Base-by-base conservation (phyloP, 2,113 vertebrate genomes). In the Burhinus oedicnemus region DNA sequence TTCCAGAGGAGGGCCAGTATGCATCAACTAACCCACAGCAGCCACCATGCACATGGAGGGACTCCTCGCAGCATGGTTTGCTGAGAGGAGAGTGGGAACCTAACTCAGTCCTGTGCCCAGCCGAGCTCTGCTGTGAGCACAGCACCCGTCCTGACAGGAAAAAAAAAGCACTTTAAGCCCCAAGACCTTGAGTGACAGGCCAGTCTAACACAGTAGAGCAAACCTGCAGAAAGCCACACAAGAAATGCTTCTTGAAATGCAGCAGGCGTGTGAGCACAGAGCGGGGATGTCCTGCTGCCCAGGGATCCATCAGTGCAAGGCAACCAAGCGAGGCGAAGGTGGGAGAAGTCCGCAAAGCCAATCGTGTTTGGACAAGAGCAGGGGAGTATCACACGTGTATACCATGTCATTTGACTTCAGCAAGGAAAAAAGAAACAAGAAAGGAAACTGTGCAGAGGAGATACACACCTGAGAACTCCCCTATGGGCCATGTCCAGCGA, bases 381-480 rank as follows among this genome's bases (percentile, higher is more conserved):
- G 97, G 97, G 93, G 97, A 95, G 97, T 96, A 84, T 97, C 95
- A 97, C 97, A 96, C 2, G 91, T 97, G 92, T 96, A 97, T 96
- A 95, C 96, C 97, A 82, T 18, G n/a, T 74, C 69, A 72, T 87
- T 94, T 18, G 0, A 87, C 93, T 95, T 80, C 76, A 66, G 49
- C 51, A 47, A 36, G 22, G 34, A 32, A 91, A 95, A 89, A 83
- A 93, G 71, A 97, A 97, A 97, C 47, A 92, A 97, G 97, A 93
- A 98, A 97, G 96, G 85, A 97, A 93, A 97, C 97, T 96, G 97
- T 97, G 91, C 85, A 95, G 92, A 95, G 97, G 95, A 98, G 97
- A 99, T 99, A 99, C 99, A 99, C 99, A 99, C 99, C 99, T 99
- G 99, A 99, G 98, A 99, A 99, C 98, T 99, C 99, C 98, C 99